Evolutionary conservation across 2,113 vertebrate genomes (phyloP), one percentile per base, ranked within the genome.

Genomic region (Uria lomvia): DNA sequence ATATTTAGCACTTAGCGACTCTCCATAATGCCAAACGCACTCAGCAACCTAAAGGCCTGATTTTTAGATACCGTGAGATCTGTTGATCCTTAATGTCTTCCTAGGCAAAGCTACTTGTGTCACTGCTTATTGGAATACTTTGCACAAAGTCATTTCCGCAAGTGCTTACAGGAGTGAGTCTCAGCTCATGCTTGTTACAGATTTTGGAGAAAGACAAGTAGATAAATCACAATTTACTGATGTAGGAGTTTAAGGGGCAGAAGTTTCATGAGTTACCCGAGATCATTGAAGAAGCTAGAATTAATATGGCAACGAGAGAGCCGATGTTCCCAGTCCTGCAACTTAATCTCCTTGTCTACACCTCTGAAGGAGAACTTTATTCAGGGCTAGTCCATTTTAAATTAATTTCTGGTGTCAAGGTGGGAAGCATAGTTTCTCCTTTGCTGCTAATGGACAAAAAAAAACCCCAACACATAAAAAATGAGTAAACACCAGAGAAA

Each of bases 1-100:
- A 34, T 77, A 34, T 50, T 62, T 70, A n/a, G 14, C 19, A 3
- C 52, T 66, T 68, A n/a, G 10, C 34, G n/a, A 13, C 38, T 49
- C 4, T 56, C 9, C 17, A 4, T 58, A 34, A 52, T 19, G n/a
- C 59, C 77, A 47, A 73, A 55, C 0, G 0, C 36, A 14, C 50
- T 55, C 32, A 36, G 21, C 56, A 59, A 5, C 17, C 20, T 84
- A 15, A 58, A 86, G 63, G n/a, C 45, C 59, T 77, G 38, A 32
- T 12, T 30, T 55, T 65, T 15, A 53, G 40, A 18, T 9, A 12
- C 49, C 7, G 2, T 40, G 21, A 32, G 34, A 24, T 52, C 45
- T 62, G 12, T 9, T 70, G 38, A 11, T 38, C 9, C 27, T 73
- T 19, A 14, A 1, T 15, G 3, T 55, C 63, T 73, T 88, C 45